Base-by-base conservation (phyloP, 92 coral and sea anemone species). In the Phymanthus crucifer region DNA sequence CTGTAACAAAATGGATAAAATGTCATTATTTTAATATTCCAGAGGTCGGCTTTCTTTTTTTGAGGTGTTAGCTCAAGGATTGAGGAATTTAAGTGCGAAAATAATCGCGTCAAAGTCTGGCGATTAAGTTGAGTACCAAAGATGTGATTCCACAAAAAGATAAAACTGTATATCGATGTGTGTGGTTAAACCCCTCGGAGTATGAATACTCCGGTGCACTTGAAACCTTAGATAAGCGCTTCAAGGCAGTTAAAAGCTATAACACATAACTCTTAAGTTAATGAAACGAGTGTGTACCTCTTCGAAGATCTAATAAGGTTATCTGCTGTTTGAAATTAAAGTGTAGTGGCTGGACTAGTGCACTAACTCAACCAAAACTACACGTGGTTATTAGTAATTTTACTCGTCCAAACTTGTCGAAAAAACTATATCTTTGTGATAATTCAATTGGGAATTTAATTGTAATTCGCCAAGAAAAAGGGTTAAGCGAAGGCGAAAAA, bases 81-180 rank as follows among this genome's bases (percentile, higher is more conserved):
- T 70, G 69, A 75, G 54, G 75, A 76, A 87, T 84, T 61, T 13
- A 61, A 29, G 34, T 12, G 68, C 19, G 29, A 27, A 31, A 80
- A 73, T 74, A 52, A 50, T 77, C 72, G 65, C 26, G 17, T 17
- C 36, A 34, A 7, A 65, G 52, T 65, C 77, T 18, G 52, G 21
- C 74, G 83, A 86, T 85, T 79, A 69, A 71, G 3, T 48, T 45
- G 75, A 54, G 27, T 35, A 45, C 35, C 86, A 80, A 89, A 89
- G 77, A 89, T 47, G 40, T 19, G 87, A 85, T 85, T 21, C 92
- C 92, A 58, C 89, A 89, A 52, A 37, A 10, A 72, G 89, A 81
- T 82, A 81, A 80, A 45, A 14, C 3, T 33, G 61, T 54, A 1
- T 11, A 6, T 64, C 47, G 45, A 17, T 64, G 37, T 18, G 40